These are phyloP conservation scores for Tinea pellionella DNA, from an alignment of 2,888 invertebrate genomes.

Conservation along the genomic window DNA sequence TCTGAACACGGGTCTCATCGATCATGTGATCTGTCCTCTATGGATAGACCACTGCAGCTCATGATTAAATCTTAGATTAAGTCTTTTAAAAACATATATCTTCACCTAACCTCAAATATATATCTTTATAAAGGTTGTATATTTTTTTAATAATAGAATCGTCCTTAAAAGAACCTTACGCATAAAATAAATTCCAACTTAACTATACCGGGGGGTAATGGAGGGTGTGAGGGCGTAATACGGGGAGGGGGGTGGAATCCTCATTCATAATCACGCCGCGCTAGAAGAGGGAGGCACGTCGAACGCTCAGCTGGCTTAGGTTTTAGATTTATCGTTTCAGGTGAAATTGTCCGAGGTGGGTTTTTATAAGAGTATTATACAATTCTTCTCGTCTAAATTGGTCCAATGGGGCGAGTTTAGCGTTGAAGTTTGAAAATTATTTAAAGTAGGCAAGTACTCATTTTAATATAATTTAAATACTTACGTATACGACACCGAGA, in stretches of 20 bases:
- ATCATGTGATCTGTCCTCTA: no score
- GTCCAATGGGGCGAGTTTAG: background rate
- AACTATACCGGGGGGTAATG: background rate
- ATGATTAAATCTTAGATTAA: no score
- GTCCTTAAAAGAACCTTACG: no score
- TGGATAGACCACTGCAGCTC: no score
- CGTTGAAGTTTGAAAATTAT: background rate
- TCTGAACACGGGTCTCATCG: no score
- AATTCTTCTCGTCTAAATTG: background rate
- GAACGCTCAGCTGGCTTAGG: conserved; percentile 63
- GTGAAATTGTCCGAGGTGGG: conserved; percentile 36
- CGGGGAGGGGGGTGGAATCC: conserved; percentile 32
- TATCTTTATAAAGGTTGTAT: no score
- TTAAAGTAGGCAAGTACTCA: no score
- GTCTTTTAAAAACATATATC: no score
- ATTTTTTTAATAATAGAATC: no score
- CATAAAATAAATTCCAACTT: background rate
- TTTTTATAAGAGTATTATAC: conserved; percentile 16
- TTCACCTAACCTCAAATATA: no score
- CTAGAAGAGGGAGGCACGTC: conserved; percentile 33
- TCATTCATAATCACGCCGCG: conserved; percentile 51
- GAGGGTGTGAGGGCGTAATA: conserved; percentile 20
- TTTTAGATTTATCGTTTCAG: conserved; percentile 59
- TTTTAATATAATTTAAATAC: no score
- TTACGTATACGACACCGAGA: no score